Base-by-base conservation (phyloP, 1,140 invertebrate species). In the Drosophila novamexicana region DNA sequence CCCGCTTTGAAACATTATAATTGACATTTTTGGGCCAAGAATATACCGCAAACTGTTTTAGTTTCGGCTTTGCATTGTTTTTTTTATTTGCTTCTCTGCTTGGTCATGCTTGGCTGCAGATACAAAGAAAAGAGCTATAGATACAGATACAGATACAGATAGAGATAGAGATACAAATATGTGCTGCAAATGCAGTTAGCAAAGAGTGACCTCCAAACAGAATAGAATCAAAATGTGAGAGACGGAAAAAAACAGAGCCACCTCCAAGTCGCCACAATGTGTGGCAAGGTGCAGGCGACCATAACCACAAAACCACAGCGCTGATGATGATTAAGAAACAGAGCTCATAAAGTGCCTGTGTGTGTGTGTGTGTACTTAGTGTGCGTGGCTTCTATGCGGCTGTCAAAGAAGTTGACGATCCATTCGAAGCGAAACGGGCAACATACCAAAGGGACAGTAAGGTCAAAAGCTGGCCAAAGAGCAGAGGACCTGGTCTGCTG, bases 21-120 rank as follows among this genome's bases (percentile, higher is more conserved):
- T 86, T 86, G 83, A 86, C 83, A 86, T 86, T 86, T 86, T 83
- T 79, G 83, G 79, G 83, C 83, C 83, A 86, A 88, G 83, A 88
- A 88, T 77, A 75, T 77, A 89, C 79, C 83, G 79, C 83, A 86
- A 86, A 88, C 76, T 72, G 83, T 80, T 86, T 86, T 57, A 83
- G 84, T 77, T 77, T 76, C 18, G 44, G 61, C 59, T 75, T 66
- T 45, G n/a, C 9, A 22, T n/a, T 67, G 1, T 53, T 54, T 65
- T 18, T 59, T 50, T 52, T 49, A 7, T 77, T 79, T 75, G 79
- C 61, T 77, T 82, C 22, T 29, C 22, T 29, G 22, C 22, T 75
- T 75, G 80, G 59, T 69, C 68, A 77, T 77, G 83, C 83, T 82
- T 81, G 57, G 82, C 68, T 86, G 83, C 82, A 86, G 71, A 29